Evolutionary conservation across 2,797 vertebrate species (phyloP), one percentile per base, ranked within the genome.

Genomic region (Uromys caudimaculatus): DNA sequence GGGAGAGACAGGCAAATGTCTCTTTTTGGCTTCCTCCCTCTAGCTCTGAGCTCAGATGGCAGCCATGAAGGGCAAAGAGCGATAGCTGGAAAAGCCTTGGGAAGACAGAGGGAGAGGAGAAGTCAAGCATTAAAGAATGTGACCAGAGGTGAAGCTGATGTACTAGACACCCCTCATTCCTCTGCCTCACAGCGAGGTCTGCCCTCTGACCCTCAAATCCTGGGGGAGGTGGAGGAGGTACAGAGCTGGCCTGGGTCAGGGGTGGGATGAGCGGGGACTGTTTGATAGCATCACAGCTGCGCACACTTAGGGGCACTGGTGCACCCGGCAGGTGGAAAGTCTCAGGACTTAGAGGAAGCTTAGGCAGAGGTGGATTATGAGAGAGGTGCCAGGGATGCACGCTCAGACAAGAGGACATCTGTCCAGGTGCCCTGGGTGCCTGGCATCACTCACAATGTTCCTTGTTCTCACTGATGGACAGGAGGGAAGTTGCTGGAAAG

Each of bases 61-160:
- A 9, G 62, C 41, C 4, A 19, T 24, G 32, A 52, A 75, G 73
- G 52, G 54, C 64, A 64, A 35, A 50, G 41, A 89, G 71, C 4
- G 3, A 3, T 50, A 56, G 29, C 54, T 29, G 3, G 29, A 91
- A 38, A 29, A 38, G 8, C 47, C 54, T 85, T 76, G 14, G 24
- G 93, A 92, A 92, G 35, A 69, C 75, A 79, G 81, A 13, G n/a
- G 90, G 0, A 0, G 69, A 87, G 93, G 79, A 82, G 67, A 73
- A 69, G 21, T 13, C 29, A 83, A 97, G 97, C 94, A 93, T 94
- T 96, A 95, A 98, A 97, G 98, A 44, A 23, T 83, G 96, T 85
- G 96, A 89, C 60, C 91, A 90, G 96, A 96, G 96, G 98, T 96
- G 93, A 97, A 94, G 97, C 97, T 97, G 97, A 98, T 97, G 96